phyloP scores from a whole-genome alignment of 2,797 vertebrate species.

The Scarus forsteni region DNA sequence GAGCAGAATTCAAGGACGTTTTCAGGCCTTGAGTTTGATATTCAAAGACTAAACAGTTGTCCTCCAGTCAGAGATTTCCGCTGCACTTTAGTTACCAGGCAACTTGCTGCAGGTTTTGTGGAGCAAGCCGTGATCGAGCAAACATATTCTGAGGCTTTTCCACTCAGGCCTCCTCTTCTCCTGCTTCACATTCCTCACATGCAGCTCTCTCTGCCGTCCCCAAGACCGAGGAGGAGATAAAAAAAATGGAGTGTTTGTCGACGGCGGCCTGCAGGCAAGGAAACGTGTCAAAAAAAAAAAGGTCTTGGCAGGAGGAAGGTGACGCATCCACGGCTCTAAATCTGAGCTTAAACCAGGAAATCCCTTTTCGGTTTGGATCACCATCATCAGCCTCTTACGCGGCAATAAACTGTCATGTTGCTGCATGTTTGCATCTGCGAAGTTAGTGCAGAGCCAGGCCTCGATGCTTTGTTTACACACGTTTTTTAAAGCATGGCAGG shows the following conservation, averaged over 20 bases:
- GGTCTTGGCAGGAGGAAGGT: conserved; percentile 33
- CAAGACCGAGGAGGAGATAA: background rate
- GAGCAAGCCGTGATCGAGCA: conserved; percentile 39
- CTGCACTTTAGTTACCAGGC: conserved; percentile 57
- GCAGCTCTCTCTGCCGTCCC: conserved; percentile 24
- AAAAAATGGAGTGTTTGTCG: conserved; percentile 19
- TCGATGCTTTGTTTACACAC: conserved; percentile 64
- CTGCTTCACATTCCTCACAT: conserved; percentile 31
- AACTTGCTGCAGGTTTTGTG: conserved; percentile 49
- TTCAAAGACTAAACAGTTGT: conserved; percentile 33
- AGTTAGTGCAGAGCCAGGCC: conserved; percentile 3
- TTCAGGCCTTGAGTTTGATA: conserved; percentile 20
- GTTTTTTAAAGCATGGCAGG: conserved; percentile 60
- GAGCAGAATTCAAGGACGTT: conserved; percentile 33
- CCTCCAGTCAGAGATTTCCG: conserved; percentile 31
- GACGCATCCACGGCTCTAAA: conserved; percentile 13
- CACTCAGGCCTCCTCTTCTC: background rate
- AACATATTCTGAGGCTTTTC: conserved; percentile 24
- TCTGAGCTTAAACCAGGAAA: conserved; percentile 38
- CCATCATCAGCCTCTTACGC: conserved; percentile 40
- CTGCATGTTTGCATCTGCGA: conserved; percentile 24
- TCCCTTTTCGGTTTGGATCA: conserved; percentile 35
- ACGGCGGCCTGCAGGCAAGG: conserved; percentile 29
- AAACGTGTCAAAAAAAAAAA: conserved; percentile 22
- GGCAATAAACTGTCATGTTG: conserved; percentile 28